Evolutionary conservation across 2,888 invertebrate genomes (phyloP).

Genomic region (Tenthredo livida): DNA sequence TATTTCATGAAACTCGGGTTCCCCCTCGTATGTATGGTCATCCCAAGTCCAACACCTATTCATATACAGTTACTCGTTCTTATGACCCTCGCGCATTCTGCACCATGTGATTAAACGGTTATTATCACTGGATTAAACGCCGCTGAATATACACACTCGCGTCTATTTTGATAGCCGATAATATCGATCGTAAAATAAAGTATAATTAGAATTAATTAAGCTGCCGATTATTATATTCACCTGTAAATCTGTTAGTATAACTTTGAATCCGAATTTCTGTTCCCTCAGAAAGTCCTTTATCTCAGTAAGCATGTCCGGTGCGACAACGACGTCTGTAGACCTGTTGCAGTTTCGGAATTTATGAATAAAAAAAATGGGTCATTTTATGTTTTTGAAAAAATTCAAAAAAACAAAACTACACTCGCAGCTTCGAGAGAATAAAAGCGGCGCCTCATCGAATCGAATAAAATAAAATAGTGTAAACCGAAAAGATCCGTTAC

Average conservation of each 20-base stretch:
- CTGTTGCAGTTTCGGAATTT: slow-evolving; percentile 57
- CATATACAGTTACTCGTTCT: slow-evolving; percentile 33
- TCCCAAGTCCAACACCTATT: neutral
- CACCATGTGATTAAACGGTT: neutral
- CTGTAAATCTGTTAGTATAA: slow-evolving; percentile 87
- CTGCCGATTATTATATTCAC: neutral
- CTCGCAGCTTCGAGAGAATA: too few species aligned
- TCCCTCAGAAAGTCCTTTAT: slow-evolving; percentile 82
- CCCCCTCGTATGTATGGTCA: neutral
- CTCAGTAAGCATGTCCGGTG: slow-evolving; percentile 83
- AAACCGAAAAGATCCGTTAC: slow-evolving; percentile 45
- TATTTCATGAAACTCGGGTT: neutral
- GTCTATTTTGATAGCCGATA: too few species aligned
- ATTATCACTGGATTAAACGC: neutral
- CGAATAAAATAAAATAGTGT: slow-evolving; percentile 55
- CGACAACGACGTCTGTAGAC: slow-evolving; percentile 86
- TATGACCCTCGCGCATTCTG: slow-evolving; percentile 8
- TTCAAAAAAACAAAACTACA: too few species aligned
- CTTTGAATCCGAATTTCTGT: slow-evolving; percentile 83
- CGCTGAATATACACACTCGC: neutral
- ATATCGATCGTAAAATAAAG: too few species aligned
- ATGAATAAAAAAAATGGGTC: slow-evolving; percentile 12
- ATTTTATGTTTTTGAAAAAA: too few species aligned
- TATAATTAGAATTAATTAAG: neutral
- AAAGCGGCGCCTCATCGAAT: slow-evolving; percentile 63